phyloP scores from a whole-genome alignment of 2,888 invertebrate genomes.

The Baccha elongata region DNA sequence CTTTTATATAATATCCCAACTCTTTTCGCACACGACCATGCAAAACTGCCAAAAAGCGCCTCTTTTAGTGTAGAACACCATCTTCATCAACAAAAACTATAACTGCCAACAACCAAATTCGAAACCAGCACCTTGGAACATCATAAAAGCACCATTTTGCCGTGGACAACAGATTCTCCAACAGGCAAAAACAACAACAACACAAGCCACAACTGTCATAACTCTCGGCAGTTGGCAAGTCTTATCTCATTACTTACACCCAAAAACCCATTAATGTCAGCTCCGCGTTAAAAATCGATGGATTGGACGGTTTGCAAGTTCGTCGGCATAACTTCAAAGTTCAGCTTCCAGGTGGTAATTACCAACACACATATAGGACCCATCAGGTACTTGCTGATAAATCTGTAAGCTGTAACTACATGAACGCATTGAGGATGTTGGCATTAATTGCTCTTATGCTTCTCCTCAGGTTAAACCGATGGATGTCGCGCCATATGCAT shows the following conservation, averaged over 20 bases:
- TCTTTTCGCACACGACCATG: background rate
- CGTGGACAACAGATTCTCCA: constrained; percentile 4
- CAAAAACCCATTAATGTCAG: constrained; percentile 81
- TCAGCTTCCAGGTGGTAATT: constrained; percentile 73
- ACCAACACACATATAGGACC: constrained; percentile 38
- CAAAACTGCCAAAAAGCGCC: constrained; percentile 1
- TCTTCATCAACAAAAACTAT: too few relatives aligned
- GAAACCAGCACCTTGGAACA: constrained; percentile 39
- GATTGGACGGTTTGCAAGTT: constrained; percentile 78
- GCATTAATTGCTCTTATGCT: constrained; percentile 71
- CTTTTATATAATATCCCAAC: constrained; percentile 1
- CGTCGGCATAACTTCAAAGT: constrained; percentile 80
- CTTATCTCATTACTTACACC: constrained; percentile 79
- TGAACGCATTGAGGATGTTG: constrained; percentile 59
- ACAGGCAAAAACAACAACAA: constrained; percentile 24
- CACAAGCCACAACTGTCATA: constrained; percentile 65
- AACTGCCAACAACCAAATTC: constrained; percentile 2
- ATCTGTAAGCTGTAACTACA: constrained; percentile 57
- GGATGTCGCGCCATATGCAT: background rate
- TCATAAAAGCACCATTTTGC: constrained; percentile 47
- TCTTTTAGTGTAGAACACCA: constrained; percentile 33
- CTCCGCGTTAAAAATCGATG: constrained; percentile 82
- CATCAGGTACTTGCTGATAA: constrained; percentile 35
- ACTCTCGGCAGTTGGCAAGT: constrained; percentile 73
- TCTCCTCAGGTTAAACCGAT: constrained; percentile 32